These are phyloP conservation scores for Patella ulyssiponensis DNA, from an alignment of 2,888 invertebrate species.

Conservation along the genomic window DNA sequence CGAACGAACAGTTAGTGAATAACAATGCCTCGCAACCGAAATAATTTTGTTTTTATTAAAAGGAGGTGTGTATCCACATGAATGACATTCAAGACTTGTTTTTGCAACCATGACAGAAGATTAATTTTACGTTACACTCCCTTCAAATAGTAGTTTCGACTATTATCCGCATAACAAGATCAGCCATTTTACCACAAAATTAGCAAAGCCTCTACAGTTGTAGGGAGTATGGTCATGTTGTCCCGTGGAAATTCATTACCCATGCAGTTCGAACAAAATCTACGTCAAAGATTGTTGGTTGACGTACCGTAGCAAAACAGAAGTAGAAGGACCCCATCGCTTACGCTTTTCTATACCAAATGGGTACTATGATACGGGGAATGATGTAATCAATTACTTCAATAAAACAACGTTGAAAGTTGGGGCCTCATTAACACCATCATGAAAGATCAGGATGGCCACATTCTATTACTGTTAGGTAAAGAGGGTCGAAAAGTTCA, in stretches of 20 bases:
- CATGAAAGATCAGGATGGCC: not conserved
- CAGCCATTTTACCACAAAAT: too few species aligned
- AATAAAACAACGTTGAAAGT: not conserved
- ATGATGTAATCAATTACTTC: not conserved
- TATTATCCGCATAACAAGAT: not conserved
- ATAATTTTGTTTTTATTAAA: too few species aligned
- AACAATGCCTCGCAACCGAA: too few species aligned
- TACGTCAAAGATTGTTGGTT: not conserved
- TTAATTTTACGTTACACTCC: too few species aligned
- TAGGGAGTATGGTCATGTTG: not conserved
- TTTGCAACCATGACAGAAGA: too few species aligned
- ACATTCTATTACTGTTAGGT: not conserved
- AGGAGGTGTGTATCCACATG: too few species aligned
- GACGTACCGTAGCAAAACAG: not conserved
- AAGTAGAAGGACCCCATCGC: not conserved
- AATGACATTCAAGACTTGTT: too few species aligned
- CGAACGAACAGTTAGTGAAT: too few species aligned
- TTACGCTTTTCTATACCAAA: not conserved
- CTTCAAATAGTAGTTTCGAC: not conserved
- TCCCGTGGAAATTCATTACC: not conserved
- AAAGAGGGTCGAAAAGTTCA: not conserved
- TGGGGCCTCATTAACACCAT: not conserved
- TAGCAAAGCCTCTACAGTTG: not conserved
- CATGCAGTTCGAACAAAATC: not conserved
- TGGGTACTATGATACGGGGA: not conserved